A percentile compares a stretch with the other conserved stretches of the same genome.
Conservation (phyloP, 2,113 vertebrate genomes). For the Clarias magur region DNA sequence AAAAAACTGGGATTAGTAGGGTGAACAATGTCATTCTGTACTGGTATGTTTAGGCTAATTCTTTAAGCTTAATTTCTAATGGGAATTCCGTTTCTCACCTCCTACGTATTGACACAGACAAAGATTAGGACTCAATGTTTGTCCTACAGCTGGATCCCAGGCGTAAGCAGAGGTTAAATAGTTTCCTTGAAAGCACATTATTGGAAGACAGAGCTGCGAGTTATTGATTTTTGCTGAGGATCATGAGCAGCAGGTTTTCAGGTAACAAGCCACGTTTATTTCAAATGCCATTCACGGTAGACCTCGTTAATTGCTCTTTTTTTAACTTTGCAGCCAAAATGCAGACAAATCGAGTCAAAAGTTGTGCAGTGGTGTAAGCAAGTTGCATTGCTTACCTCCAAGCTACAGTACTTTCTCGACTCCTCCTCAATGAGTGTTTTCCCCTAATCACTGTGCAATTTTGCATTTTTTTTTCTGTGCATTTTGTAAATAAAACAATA, state of each 20-base stretch:
- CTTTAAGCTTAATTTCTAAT: constrained; percentile 15
- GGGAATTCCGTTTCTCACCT: constrained; percentile 12
- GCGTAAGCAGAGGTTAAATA: constrained; percentile 29
- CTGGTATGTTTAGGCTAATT: not conserved
- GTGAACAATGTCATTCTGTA: not conserved
- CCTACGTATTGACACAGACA: not conserved
- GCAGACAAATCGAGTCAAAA: not conserved
- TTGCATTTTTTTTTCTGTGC: too few species aligned
- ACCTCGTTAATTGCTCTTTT: constrained; percentile 4
- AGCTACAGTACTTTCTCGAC: too few species aligned
- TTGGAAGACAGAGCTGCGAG: constrained; percentile 2
- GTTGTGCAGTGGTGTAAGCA: not conserved
- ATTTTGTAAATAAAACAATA: too few species aligned
- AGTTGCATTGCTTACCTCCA: too few species aligned
- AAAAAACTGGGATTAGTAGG: not conserved
- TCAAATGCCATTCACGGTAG: not conserved
- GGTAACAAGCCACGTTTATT: constrained; percentile 2
- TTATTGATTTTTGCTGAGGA: constrained; percentile 4
- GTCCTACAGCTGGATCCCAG: constrained; percentile 13
- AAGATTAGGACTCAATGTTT: not conserved
- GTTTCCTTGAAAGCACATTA: constrained; percentile 21
- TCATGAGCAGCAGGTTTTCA: constrained; percentile 17
- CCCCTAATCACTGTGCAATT: too few species aligned
- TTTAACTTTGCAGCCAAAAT: not conserved
- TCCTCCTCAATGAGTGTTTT: too few species aligned